Evolutionary conservation across 2,888 invertebrate genomes (phyloP).

Genomic region (Cecidostiba fungosa): DNA sequence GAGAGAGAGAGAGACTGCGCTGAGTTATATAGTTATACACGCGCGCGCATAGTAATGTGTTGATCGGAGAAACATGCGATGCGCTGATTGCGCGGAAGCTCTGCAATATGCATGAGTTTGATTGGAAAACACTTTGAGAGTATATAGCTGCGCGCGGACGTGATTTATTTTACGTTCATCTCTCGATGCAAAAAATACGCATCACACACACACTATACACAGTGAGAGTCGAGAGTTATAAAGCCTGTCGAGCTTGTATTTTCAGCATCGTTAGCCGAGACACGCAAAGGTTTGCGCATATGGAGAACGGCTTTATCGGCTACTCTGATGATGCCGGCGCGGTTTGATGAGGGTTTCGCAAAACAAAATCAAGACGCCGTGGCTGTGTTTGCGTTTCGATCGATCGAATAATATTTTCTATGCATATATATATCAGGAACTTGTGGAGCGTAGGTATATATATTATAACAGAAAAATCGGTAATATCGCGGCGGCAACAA

Average conservation of each 20-base stretch:
- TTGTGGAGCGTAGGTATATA: too few relatives aligned
- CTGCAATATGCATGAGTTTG: slow-evolving; percentile 14
- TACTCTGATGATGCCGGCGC: not conserved
- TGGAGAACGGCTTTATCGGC: not conserved
- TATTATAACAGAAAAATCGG: too few relatives aligned
- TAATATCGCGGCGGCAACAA: not conserved
- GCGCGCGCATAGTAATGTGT: not conserved
- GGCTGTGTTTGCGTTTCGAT: not conserved
- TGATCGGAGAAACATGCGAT: not conserved
- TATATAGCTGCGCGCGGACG: not conserved
- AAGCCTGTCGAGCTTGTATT: not conserved
- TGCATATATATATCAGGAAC: not conserved
- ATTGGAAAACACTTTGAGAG: slow-evolving; percentile 4
- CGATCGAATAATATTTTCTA: slow-evolving; percentile 11
- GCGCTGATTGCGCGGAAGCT: slow-evolving; percentile 27
- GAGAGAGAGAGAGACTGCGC: too few relatives aligned
- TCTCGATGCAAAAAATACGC: not conserved
- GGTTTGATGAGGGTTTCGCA: not conserved
- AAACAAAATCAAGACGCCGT: not conserved
- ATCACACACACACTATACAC: too few relatives aligned
- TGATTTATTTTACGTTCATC: not conserved
- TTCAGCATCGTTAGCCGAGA: slow-evolving; percentile 7
- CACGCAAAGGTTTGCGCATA: not conserved
- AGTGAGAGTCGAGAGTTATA: slow-evolving; percentile 8
- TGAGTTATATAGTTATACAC: slow-evolving; percentile 1